Evolutionary conservation across 2,888 invertebrate species (phyloP).

Genomic region (Himalopsyche anomala): DNA sequence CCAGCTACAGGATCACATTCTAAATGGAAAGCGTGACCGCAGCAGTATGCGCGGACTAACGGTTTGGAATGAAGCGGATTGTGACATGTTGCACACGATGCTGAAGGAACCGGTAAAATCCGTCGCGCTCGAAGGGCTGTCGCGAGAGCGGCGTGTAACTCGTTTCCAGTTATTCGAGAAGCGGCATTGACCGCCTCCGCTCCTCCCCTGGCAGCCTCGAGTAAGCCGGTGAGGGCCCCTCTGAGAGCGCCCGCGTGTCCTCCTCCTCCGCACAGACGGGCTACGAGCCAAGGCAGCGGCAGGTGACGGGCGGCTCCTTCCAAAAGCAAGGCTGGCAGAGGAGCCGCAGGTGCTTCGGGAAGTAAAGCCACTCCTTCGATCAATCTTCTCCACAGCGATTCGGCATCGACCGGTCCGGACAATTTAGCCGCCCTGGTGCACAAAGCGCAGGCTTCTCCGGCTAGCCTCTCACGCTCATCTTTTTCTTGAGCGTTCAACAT

Average conservation of each 20-base stretch:
- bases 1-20: conserved; percentile 69
- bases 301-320: conserved; percentile 71
- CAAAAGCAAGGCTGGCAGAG: conserved; percentile 69
- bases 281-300: conserved; percentile 70
- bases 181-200: conserved; percentile 64
- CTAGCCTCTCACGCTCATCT: conserved; percentile 65
- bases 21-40: conserved; percentile 71
- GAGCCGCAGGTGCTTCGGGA: conserved; percentile 61
- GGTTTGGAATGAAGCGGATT: conserved; percentile 65
- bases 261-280: conserved; percentile 67
- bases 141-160: conserved; percentile 67
- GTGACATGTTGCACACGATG: conserved; percentile 60
- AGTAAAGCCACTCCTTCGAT: conserved; percentile 62
- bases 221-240: conserved; percentile 60
- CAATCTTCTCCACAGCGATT: conserved; percentile 61
- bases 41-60: conserved; percentile 63
- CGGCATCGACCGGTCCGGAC: conserved; percentile 67
- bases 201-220: conserved; percentile 61
- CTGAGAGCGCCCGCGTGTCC: conserved; percentile 63
- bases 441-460: conserved; percentile 69
- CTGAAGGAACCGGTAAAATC: conserved; percentile 58
- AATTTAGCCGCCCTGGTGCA: conserved; percentile 68
- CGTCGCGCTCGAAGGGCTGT: conserved; percentile 66
- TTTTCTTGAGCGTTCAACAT: conserved; percentile 65
- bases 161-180: conserved; percentile 65